Evolutionary conservation across 2,888 invertebrate genomes (phyloP), one percentile per base, ranked within the genome.

Genomic region (Acanthosoma haemorrhoidale): DNA sequence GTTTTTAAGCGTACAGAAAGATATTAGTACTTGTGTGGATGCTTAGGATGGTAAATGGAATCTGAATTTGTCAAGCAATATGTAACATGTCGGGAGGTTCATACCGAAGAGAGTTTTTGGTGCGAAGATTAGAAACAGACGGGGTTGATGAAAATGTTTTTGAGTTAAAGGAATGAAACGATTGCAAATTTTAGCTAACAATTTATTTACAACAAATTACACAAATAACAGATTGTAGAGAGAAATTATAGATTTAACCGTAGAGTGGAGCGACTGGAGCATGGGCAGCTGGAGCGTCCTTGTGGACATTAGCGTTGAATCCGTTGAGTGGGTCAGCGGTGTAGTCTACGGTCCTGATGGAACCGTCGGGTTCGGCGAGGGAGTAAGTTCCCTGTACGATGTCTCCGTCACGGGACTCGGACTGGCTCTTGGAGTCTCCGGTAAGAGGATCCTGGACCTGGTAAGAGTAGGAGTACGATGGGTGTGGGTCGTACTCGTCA

Each of bases 381-480:
- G 74, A 75, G 74, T 75, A 75, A n/a, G 70, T 70, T 16, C 75
- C 75, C 70, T 73, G 74, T 29, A 75, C 75, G 34, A 74, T 72
- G 64, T 81, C 81, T 3, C 81, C 81, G 70, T 81, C 80, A 67
- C 81, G 76, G 25, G 80, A 79, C 75, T 81, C 81, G 79, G 80
- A 80, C 75, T 81, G 81, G 69, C 78, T 79, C 75, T 81, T 81
- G 72, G 81, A 80, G 74, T 81, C 81, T 72, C 80, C 80, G n/a
- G 81, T 81, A 72, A 80, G 79, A 16, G 81, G 77, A 74, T 81
- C 81, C 75, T 81, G 80, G 59, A 81, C 81, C 67, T 79, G 79
- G 74, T 81, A 81, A 70, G 80, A 80, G 77, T 78, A 81, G 71
- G 80, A 80, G 75, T 81, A 81, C 72, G 79, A 79, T 25, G 81